Evolutionary conservation across 1,140 invertebrate species (phyloP).

Genomic region (Ips typographus): DNA sequence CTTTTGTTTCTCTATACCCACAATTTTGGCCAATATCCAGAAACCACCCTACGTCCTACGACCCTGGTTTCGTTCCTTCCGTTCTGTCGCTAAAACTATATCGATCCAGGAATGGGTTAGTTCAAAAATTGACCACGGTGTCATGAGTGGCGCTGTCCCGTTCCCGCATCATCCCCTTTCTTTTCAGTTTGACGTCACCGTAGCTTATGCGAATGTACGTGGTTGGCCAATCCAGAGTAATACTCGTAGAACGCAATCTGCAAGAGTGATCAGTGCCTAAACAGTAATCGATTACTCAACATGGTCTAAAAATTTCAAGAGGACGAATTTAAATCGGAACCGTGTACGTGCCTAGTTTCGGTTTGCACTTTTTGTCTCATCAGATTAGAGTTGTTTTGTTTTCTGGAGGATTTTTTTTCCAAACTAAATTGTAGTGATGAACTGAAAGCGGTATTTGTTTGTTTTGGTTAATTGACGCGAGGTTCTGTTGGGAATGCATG

Average conservation of each 20-base stretch:
- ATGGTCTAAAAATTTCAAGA: slow-evolving; percentile 2
- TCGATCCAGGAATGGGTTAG: background rate
- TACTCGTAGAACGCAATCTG: slow-evolving; percentile 8
- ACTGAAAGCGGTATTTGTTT: background rate
- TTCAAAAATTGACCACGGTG: background rate
- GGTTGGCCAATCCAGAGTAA: background rate
- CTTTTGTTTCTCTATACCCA: no score
- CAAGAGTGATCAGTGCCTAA: slow-evolving; percentile 10
- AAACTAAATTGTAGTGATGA: no score
- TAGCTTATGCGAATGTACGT: slow-evolving; percentile 10
- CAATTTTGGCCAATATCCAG: no score
- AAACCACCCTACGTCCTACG: background rate
- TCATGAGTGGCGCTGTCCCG: background rate
- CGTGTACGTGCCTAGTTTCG: slow-evolving; percentile 8
- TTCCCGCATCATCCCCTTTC: slow-evolving; percentile 16
- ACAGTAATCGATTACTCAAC: slow-evolving; percentile 6
- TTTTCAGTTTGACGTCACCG: slow-evolving; percentile 30
- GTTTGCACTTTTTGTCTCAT: background rate
- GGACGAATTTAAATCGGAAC: background rate
- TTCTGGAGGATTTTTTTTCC: no score
- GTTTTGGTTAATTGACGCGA: background rate
- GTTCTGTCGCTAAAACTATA: background rate
- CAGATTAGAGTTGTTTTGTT: no score
- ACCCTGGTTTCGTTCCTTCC: background rate
- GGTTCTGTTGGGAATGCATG: slow-evolving; percentile 2